Evolutionary conservation across 2,113 vertebrate genomes (phyloP).

Genomic region (Paraplagusia blochii): DNA sequence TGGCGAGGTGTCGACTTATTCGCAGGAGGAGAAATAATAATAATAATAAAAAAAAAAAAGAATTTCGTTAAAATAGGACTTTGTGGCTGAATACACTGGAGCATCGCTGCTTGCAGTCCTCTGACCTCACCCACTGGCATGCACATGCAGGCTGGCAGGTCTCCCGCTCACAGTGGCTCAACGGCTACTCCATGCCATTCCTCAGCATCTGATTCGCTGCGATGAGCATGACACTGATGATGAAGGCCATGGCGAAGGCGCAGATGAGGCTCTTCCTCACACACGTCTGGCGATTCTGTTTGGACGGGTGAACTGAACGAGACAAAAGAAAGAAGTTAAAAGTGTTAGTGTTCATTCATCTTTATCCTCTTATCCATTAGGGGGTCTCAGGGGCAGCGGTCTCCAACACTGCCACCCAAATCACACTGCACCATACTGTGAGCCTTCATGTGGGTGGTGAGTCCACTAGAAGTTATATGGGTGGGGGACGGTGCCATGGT

Average conservation of each 20-base stretch:
- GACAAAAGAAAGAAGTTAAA: not conserved
- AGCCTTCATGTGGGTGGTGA: too few relatives aligned
- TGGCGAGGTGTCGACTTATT: constrained; percentile 35
- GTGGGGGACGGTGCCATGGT: too few relatives aligned
- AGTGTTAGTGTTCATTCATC: too few relatives aligned
- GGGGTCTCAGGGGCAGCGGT: too few relatives aligned
- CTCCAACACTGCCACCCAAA: too few relatives aligned
- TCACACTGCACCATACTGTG: too few relatives aligned
- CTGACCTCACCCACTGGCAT: constrained; percentile 80
- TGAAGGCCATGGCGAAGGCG: constrained; percentile 99
- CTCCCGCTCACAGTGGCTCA: constrained; percentile 76
- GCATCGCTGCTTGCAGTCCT: constrained; percentile 40
- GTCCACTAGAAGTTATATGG: too few relatives aligned
- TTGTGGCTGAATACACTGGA: constrained; percentile 5
- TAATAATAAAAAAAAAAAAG: too few relatives aligned
- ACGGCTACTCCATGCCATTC: constrained; percentile 96
- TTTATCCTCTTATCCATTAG: too few relatives aligned
- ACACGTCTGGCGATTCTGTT: constrained; percentile 97
- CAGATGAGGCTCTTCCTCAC: constrained; percentile 99
- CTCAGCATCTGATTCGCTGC: constrained; percentile 99
- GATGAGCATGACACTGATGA: constrained; percentile 99
- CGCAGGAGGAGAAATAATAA: constrained; percentile 18
- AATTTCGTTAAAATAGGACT: constrained; percentile 20
- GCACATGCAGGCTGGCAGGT: constrained; percentile 81
- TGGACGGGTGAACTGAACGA: constrained; percentile 90